Base-by-base conservation (phyloP, 1,140 invertebrate genomes). In the Hycleus cichorii region DNA sequence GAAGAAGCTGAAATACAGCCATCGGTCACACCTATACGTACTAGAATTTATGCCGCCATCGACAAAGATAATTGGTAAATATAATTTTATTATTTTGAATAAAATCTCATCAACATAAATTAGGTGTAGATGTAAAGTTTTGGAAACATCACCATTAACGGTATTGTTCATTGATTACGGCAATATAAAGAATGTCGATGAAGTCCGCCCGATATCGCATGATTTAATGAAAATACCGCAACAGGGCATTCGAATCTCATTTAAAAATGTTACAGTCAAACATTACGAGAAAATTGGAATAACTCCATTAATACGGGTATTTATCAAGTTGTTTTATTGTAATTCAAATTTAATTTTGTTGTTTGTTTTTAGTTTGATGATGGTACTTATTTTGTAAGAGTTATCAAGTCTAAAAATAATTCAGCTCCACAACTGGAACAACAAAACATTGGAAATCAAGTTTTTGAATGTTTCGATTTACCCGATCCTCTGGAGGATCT, bases 81-180 rank as follows among this genome's bases (percentile, higher is more conserved):
- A 18, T 1, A 18, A 18, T 18, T 18, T 18, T 18, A 1, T 18
- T 32, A 32, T 32, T 5, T 32, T 32, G 32, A 7, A 5, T 32
- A 1, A 18, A 18, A 18, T 32, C 32, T 32, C 4, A 32, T 32
- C 7, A 32, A 32, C 7, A 3, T 32, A n/a, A 49, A 12, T 46
- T 18, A 53, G 51, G 51, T 53, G 39, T 45, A 44, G 51, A 38
- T 53, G 51, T 38, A 53, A 46, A 32, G 38, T 53, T 11, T 10
- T 11, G 2, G 10, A 24, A 11, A 26, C 11, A 3, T 18, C 8
- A 8, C 51, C 51, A 3, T 32, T 53, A 12, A 53, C 43, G 4
- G 51, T 46, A 8, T 53, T 53, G 9, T 53, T 53, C 8, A 12
- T 61, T 11, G 54, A 61, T 24, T 58, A 61, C 18, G 54, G 59